Conservation (phyloP, 2,797 vertebrate genomes). For the Adelosebastes latens region DNA sequence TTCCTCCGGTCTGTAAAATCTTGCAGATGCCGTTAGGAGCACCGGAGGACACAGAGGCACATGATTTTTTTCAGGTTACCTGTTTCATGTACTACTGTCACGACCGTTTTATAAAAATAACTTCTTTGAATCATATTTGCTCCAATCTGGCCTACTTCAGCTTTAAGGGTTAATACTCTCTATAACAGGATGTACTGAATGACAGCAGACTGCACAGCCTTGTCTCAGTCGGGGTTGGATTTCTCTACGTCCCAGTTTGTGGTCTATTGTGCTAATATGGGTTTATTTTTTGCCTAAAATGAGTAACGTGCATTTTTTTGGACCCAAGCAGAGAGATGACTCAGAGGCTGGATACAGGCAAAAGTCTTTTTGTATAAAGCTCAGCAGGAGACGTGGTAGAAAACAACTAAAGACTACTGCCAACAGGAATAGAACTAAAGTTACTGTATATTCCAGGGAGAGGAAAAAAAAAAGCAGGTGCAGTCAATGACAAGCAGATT, state of each 20-base stretch:
- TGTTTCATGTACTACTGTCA: no score
- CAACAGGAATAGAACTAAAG: background rate
- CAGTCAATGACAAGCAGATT: background rate
- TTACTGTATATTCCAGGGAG: background rate
- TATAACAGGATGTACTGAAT: background rate
- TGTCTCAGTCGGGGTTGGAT: background rate
- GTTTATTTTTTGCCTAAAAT: constrained; percentile 25
- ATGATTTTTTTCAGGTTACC: no score
- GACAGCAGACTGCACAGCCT: background rate
- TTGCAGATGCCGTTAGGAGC: no score
- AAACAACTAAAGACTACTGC: constrained; percentile 11
- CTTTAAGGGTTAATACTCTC: background rate
- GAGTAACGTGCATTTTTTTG: constrained; percentile 18
- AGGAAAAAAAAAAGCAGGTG: background rate
- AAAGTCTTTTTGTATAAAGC: constrained; percentile 19
- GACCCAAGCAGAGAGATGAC: constrained; percentile 26
- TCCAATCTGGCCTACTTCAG: no score
- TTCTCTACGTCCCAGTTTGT: background rate
- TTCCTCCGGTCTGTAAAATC: no score
- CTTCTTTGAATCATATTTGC: no score
- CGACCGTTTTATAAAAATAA: no score
- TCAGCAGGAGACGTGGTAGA: constrained; percentile 9
- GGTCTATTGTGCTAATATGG: background rate
- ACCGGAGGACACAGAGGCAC: no score
- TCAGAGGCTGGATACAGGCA: constrained; percentile 26